Evolutionary conservation across 35 echinoderm and acorn worm genomes (phyloP).

Genomic region (Nesometra sesokonis): DNA sequence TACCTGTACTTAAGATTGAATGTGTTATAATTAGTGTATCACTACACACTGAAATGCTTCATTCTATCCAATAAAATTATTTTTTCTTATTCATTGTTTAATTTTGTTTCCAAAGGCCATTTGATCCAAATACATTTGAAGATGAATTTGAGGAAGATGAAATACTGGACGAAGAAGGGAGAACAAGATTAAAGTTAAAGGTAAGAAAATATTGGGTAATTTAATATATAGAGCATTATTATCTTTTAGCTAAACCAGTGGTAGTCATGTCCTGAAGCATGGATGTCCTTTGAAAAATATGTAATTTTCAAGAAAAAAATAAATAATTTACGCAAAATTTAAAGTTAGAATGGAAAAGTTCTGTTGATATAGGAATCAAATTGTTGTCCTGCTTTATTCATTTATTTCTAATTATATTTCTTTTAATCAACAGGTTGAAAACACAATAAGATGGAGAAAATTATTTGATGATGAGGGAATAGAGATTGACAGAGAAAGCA

Average conservation of each 20-base stretch:
- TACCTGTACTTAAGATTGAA: too few relatives aligned
- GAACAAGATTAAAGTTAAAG: conserved; percentile 95
- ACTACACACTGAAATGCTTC: too few relatives aligned
- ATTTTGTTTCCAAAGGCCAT: conserved; percentile 63
- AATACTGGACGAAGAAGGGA: conserved; percentile 91
- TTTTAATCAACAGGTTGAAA: conserved; percentile 55
- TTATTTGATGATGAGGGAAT: conserved; percentile 80
- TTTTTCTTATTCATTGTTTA: neutral
- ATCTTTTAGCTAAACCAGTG: too few relatives aligned
- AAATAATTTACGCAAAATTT: neutral
- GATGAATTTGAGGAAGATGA: conserved; percentile 98
- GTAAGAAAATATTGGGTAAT: conserved; percentile 27
- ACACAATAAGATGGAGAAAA: conserved; percentile 94
- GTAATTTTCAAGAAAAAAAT: neutral
- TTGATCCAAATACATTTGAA: conserved; percentile 85
- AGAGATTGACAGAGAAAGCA: conserved; percentile 85
- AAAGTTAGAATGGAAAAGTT: too few relatives aligned
- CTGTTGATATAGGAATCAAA: too few relatives aligned
- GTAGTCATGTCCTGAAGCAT: neutral
- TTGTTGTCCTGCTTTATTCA: neutral
- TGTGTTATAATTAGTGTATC: too few relatives aligned
- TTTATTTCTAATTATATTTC: neutral
- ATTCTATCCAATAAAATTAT: neutral
- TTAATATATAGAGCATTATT: too few relatives aligned
- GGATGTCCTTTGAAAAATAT: neutral